Percentiles rank a stretch among this genome's conserved stretches.
These are phyloP conservation scores for Rhodophaea formosa DNA, from an alignment of 2,888 invertebrate species.

Conservation along the genomic window DNA sequence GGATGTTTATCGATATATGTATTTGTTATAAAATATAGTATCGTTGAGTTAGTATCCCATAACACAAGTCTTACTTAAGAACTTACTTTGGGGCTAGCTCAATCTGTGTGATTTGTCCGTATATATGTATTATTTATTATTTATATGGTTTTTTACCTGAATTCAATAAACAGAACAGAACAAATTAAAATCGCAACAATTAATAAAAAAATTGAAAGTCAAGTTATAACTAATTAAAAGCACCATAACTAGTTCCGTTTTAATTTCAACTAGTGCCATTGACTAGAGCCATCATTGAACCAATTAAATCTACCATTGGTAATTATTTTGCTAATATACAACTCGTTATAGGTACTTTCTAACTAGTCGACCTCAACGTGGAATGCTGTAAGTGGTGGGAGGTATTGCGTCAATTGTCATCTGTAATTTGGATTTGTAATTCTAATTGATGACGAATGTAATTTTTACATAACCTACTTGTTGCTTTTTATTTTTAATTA, in stretches of 20 bases:
- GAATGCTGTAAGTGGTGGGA: slow-evolving; percentile 11
- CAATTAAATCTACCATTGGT: slow-evolving; percentile 3
- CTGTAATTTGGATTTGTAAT: slow-evolving; percentile 12
- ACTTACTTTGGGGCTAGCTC: too few species aligned
- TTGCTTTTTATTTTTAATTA: not conserved
- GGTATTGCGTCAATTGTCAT: slow-evolving; percentile 13
- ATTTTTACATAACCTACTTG: not conserved
- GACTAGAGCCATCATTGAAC: not conserved
- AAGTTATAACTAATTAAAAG: too few species aligned
- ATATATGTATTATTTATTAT: too few species aligned
- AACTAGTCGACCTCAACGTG: not conserved
- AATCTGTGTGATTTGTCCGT: too few species aligned
- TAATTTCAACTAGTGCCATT: slow-evolving; percentile 8
- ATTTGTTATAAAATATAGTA: too few species aligned
- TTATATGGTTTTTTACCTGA: too few species aligned
- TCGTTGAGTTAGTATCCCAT: too few species aligned
- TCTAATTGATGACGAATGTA: slow-evolving; percentile 1
- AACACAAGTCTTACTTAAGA: too few species aligned
- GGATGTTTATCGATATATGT: too few species aligned
- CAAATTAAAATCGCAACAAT: too few species aligned
- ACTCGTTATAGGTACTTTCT: slow-evolving; percentile 6
- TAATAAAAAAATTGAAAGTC: too few species aligned
- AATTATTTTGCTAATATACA: not conserved
- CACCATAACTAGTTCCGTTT: slow-evolving; percentile 18
- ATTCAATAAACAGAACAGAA: too few species aligned